Base-by-base conservation (phyloP, 2,888 invertebrate genomes). In the Mycalesis mineus region DNA sequence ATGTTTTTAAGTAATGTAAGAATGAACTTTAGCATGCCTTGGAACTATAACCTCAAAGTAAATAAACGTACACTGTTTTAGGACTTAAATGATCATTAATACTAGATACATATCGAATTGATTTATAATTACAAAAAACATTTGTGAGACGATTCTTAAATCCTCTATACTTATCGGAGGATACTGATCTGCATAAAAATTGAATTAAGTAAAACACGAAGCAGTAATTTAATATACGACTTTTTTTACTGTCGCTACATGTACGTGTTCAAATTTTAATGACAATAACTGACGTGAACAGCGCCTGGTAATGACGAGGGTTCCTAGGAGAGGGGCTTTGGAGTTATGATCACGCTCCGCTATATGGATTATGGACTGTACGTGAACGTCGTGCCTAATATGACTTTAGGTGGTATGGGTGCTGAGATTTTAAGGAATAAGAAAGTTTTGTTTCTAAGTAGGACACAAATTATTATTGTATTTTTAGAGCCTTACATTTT, bases 281-380 rank as follows among this genome's bases (percentile, higher is more conserved):
- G 77, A 73, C 63, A 80, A 80, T 83, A 82, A 84, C 78, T 72
- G 78, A 76, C 68, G 76, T 81, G 78, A 81, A 79, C 78, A 68
- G 65, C 64, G 64, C 59, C 64, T 61, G 54, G 77, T 77, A 53
- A 61, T 55, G 57, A 53, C 55, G 44, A 52, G 57, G 51, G 42
- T 58, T 64, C 58, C 60, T 53, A 58, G 60, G 60, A 64, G 61
- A 58, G 50, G 60, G 47, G 15, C 44, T 13, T 15, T 55, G 40
- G 55, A 57, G 40, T 37, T 45, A 53, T 53, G 44, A 37, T 22
- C 53, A 53, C 53, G 44, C 55, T 58, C 36, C 39, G 47, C 58
- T 52, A 40, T 64, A 62, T 22, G 22, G 22, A 22, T 62, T 64
- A 64, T 61, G 53, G 44, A 53, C 62, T 63, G 61, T 65, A 63